A percentile compares a stretch with the other conserved stretches of the same genome.
phyloP scores from a whole-genome alignment of 1,140 invertebrate species.

The Wiebesia pumilae region DNA sequence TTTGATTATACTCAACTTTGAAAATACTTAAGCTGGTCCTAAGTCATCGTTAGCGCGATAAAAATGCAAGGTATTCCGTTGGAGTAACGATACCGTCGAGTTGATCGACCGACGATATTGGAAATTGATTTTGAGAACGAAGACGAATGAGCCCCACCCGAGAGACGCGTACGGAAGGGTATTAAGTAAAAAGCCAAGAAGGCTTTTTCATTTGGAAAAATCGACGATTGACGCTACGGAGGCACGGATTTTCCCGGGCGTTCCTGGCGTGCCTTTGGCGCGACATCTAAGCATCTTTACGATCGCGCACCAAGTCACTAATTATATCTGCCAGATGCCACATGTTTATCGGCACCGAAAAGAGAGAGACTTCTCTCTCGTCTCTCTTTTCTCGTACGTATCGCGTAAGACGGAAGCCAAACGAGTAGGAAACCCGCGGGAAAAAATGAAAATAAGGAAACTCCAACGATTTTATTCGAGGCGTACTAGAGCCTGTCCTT shows the following conservation, averaged over 20 bases:
- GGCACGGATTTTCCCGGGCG: neutral
- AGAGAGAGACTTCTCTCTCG: no score
- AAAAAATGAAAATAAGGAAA: neutral
- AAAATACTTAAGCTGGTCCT: neutral
- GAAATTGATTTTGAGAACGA: neutral
- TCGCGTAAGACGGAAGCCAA: neutral
- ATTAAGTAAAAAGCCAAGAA: no score
- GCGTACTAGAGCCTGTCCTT: no score
- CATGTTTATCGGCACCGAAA: constrained; percentile 38
- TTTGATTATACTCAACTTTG: neutral
- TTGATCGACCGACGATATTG: neutral
- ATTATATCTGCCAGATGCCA: constrained; percentile 51
- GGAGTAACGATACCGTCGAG: neutral
- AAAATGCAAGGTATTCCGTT: neutral
- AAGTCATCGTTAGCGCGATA: neutral
- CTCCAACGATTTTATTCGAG: no score
- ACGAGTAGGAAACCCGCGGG: neutral
- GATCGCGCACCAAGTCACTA: constrained; percentile 16
- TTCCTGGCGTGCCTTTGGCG: neutral
- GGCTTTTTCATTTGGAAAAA: no score
- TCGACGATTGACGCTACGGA: constrained; percentile 1
- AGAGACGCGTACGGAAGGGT: no score
- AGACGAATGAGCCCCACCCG: neutral
- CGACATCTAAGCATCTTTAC: constrained; percentile 13
- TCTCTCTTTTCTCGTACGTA: no score